A percentile compares a stretch with the other conserved stretches of the same genome.
Conservation (phyloP, 2,113 vertebrate genomes). For the Ophiodon elongatus region DNA sequence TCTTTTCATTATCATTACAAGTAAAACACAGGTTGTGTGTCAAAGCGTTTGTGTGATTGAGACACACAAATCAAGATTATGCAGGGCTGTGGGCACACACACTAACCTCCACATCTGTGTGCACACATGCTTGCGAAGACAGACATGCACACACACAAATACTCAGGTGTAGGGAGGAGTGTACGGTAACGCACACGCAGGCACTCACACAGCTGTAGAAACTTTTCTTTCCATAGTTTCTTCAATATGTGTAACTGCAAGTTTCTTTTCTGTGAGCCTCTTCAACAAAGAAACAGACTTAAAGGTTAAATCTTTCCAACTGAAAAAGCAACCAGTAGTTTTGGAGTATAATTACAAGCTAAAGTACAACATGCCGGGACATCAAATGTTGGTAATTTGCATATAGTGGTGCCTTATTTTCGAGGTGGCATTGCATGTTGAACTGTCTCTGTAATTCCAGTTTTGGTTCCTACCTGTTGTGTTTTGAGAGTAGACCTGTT, state of each 20-base stretch:
- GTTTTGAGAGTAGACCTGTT: conserved; percentile 45
- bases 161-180: conserved; percentile 54
- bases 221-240: conserved; percentile 13
- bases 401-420: conserved; percentile 27
- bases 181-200: conserved; percentile 17
- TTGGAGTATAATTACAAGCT: conserved; percentile 1
- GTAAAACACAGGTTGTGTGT: conserved; percentile 40
- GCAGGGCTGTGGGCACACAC: conserved; percentile 18
- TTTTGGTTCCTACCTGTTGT: conserved; percentile 73
- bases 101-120: conserved; percentile 17
- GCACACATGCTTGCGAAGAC: conserved; percentile 32
- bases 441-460: conserved; percentile 37
- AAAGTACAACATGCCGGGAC: not conserved
- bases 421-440: conserved; percentile 13
- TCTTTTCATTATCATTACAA: conserved; percentile 49
- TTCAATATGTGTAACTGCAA: not conserved
- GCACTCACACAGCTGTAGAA: conserved; percentile 28
- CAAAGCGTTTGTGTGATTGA: not conserved
- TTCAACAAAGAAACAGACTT: not conserved
- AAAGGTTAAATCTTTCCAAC: not conserved
- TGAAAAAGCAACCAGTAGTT: not conserved
- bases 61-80: conserved; percentile 4
- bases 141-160: conserved; percentile 37
- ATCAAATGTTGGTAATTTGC: conserved; percentile 2
- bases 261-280: conserved; percentile 9